These are phyloP conservation scores for Luidia sarsii DNA, from an alignment of 53 echinoderm and acorn worm species.

Conservation along the genomic window DNA sequence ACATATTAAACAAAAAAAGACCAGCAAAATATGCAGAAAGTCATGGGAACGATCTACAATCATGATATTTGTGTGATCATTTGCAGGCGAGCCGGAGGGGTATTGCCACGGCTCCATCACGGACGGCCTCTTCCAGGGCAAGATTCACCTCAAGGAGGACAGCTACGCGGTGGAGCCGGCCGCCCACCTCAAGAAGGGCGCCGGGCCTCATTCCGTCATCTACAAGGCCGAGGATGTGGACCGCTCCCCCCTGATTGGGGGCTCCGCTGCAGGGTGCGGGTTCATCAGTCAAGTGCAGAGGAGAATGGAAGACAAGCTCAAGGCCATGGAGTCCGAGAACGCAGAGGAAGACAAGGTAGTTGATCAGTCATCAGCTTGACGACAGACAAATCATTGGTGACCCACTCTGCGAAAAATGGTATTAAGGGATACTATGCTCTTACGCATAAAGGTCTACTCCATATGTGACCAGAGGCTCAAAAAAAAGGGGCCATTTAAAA, in stretches of 20 bases:
- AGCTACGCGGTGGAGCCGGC: slow-evolving; percentile 74
- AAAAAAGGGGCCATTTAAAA: too few species aligned
- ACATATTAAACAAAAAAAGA: too few species aligned
- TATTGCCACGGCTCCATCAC: slow-evolving; percentile 76
- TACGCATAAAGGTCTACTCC: too few species aligned
- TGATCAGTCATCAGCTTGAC: background rate
- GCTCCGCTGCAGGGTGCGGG: slow-evolving; percentile 65
- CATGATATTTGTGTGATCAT: too few species aligned
- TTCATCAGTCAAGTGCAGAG: slow-evolving; percentile 63
- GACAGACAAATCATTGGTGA: background rate
- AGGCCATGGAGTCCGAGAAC: slow-evolving; percentile 1
- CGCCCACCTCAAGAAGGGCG: slow-evolving; percentile 49
- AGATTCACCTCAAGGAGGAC: slow-evolving; percentile 47
- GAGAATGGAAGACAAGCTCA: slow-evolving; percentile 70
- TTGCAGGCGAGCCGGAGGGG: slow-evolving; percentile 54
- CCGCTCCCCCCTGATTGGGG: slow-evolving; percentile 22
- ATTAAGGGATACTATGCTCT: too few species aligned
- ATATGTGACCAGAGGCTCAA: too few species aligned
- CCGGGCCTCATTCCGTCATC: slow-evolving; percentile 77
- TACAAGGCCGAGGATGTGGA: slow-evolving; percentile 69
- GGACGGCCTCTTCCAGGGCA: slow-evolving; percentile 78
- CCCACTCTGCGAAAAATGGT: too few species aligned
- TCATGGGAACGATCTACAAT: too few species aligned
- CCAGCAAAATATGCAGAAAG: too few species aligned
- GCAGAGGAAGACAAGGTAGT: too few species aligned